A percentile compares a stretch with the other conserved stretches of the same genome.
phyloP scores from a whole-genome alignment of 2,113 vertebrate species.

The Alligator sinensis region DNA sequence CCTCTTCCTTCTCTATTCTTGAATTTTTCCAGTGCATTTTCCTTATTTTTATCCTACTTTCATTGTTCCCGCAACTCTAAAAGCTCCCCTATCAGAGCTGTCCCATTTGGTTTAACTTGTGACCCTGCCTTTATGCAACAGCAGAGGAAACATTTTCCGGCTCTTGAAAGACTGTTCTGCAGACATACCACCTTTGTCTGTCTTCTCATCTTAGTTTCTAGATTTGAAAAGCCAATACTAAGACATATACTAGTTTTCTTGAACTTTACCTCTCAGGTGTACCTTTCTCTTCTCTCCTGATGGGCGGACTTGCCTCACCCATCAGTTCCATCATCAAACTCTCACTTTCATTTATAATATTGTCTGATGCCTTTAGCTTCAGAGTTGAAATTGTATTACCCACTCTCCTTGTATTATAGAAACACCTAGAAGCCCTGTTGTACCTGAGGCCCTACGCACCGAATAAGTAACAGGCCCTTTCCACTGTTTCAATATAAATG shows the following conservation, averaged over 20 bases:
- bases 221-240: neutral
- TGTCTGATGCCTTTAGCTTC: neutral
- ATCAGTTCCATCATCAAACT: neutral
- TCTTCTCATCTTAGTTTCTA: neutral
- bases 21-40: neutral
- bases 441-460: neutral
- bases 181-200: neutral
- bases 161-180: neutral
- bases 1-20: neutral
- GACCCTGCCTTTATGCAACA: neutral
- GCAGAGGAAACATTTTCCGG: neutral
- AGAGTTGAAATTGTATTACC: neutral
- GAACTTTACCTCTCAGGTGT: neutral
- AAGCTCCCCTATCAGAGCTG: neutral
- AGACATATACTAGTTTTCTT: neutral
- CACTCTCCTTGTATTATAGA: neutral
- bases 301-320: neutral
- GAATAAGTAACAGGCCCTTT: neutral
- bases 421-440: neutral
- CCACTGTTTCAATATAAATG: neutral
- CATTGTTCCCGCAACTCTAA: too few species aligned
- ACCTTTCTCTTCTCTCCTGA: neutral
- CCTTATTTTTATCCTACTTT: neutral
- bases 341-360: neutral
- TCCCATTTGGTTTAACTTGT: neutral